phyloP scores from a whole-genome alignment of 2,113 vertebrate species.

The Syngnathus floridae region DNA sequence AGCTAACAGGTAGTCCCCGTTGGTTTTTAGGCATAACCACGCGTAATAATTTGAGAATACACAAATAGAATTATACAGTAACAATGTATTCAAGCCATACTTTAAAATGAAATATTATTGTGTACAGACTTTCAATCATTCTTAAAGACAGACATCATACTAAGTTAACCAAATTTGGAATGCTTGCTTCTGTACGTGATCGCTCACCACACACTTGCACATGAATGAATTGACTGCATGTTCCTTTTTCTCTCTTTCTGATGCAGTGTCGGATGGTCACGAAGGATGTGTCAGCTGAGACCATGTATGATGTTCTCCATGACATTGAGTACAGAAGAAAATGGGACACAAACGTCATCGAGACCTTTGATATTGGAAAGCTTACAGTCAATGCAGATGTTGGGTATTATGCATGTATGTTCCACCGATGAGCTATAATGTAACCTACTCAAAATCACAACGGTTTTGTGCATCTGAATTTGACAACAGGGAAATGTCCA shows the following conservation, averaged over 20 bases:
- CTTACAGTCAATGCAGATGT: slow-evolving; percentile 90
- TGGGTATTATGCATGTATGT: slow-evolving; percentile 89
- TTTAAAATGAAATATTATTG: background rate
- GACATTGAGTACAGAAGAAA: slow-evolving; percentile 88
- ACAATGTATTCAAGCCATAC: background rate
- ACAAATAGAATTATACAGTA: background rate
- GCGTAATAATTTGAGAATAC: slow-evolving; percentile 4
- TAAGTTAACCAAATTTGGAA: too few relatives aligned
- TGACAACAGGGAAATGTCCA: slow-evolving; percentile 83
- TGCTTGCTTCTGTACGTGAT: background rate
- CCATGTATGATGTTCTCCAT: slow-evolving; percentile 90
- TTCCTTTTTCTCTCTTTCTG: slow-evolving; percentile 1
- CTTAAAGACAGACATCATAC: background rate
- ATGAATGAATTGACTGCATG: background rate
- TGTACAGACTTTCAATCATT: background rate
- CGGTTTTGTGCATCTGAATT: background rate
- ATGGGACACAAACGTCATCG: slow-evolving; percentile 93
- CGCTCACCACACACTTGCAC: background rate
- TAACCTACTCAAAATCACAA: background rate
- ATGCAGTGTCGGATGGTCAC: slow-evolving; percentile 86
- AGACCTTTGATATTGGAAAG: slow-evolving; percentile 93
- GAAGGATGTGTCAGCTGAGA: slow-evolving; percentile 79
- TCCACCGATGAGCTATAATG: background rate
- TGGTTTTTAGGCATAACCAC: slow-evolving; percentile 9
- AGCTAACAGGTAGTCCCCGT: slow-evolving; percentile 17